Evolutionary conservation across 2,113 vertebrate species (phyloP), one percentile per base, ranked within the genome.

Genomic region (Coracopsis vasa): DNA sequence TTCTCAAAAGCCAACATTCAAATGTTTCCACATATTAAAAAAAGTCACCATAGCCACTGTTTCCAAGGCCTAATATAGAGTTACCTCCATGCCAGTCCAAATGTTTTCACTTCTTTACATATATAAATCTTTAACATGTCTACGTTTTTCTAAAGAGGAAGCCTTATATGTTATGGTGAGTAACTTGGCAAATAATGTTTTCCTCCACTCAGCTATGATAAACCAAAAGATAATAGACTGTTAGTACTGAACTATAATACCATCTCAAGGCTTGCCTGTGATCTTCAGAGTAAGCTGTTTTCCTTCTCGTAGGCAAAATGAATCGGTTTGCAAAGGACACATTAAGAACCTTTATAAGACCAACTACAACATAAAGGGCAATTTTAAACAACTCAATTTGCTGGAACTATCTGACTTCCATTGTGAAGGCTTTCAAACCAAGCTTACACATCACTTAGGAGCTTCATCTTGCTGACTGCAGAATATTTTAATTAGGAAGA

Each of bases 11-110:
- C 94, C 93, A 96, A 97, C 97, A 95, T 84, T 97, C 95, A 97
- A 97, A 96, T 90, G 77, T 97, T 98, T 97, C 95, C 95, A 97
- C 94, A 89, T 90, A 90, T 73, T 96, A 90, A 96, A 98, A 97
- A 97, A 97, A 95, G 93, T 92, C 83, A 96, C 94, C 88, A 85
- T 56, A 95, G 93, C 80, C 81, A 95, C 54, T 69, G 41, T 83
- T 88, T 94, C 92, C 94, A 83, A 96, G 94, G 87, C 88, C 87
- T 65, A 82, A 62, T 44, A 92, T 5, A 88, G 37, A 78, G 91
- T 41, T 50, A 33, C 27, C 33, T 81, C 78, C 77, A 80, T 44
- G 44, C 73, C 74, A 89, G 56, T 64, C 92, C 96, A 86, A 84
- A 37, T 64, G 86, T 56, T 88, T 93, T 91, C 88, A 82, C 61